Evolutionary conservation across 2,888 invertebrate species (phyloP).

Genomic region (Cinara cedri): DNA sequence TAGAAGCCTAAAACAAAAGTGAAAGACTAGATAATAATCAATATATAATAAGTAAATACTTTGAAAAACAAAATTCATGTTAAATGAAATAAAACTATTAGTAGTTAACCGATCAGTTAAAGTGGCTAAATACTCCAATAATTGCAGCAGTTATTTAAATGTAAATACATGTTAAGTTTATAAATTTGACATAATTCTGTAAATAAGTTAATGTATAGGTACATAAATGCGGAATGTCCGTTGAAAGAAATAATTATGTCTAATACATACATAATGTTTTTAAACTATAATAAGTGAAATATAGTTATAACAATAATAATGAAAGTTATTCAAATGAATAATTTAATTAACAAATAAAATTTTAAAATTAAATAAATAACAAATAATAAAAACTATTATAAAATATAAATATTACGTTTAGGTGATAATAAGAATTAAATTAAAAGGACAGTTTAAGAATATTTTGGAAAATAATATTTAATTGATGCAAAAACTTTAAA

Average conservation of each 20-base stretch:
- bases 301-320: constrained; percentile 36
- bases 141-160: constrained; percentile 9
- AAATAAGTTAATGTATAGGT: constrained; percentile 33
- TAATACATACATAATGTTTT: constrained; percentile 34
- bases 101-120: no score
- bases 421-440: constrained; percentile 26
- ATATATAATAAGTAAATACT: no score
- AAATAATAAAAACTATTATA: constrained; percentile 38
- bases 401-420: constrained; percentile 33
- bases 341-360: constrained; percentile 35
- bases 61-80: constrained; percentile 20
- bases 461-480: constrained; percentile 9
- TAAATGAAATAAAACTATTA: constrained; percentile 21
- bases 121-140: constrained; percentile 22
- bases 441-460: constrained; percentile 42
- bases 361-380: constrained; percentile 50
- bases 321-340: constrained; percentile 34
- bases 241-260: constrained; percentile 47
- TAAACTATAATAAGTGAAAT: constrained; percentile 44
- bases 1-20: constrained; percentile 3
- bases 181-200: constrained; percentile 41
- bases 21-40: constrained; percentile 2
- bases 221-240: constrained; percentile 56
- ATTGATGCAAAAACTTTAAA: constrained; percentile 27
- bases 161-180: constrained; percentile 26